Evolutionary conservation across 2,113 vertebrate species (phyloP).

Genomic region (Peromyscus californicus): DNA sequence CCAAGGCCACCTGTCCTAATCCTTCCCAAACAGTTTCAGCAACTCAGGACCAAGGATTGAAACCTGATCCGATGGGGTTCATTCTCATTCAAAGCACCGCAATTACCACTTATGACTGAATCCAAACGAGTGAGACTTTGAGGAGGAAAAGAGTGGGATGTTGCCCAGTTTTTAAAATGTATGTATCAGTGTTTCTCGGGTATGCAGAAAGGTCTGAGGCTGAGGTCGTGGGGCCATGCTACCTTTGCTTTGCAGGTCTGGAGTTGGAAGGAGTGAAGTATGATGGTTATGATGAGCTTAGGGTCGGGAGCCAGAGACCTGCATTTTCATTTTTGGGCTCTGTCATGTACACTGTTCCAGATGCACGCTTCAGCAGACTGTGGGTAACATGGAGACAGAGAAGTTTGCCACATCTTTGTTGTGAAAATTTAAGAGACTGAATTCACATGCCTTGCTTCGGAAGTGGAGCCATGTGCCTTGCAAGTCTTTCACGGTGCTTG

Average conservation of each 20-base stretch:
- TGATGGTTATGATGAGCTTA: not conserved
- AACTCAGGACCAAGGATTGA: not conserved
- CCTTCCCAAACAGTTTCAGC: not conserved
- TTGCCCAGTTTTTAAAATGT: not conserved
- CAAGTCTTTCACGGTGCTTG: not conserved
- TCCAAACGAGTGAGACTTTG: constrained; percentile 3
- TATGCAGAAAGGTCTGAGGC: not conserved
- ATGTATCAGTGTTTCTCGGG: not conserved
- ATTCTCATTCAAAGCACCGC: not conserved
- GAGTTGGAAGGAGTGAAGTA: too few species aligned
- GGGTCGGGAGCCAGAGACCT: not conserved
- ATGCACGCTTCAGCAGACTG: not conserved
- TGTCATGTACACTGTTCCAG: not conserved
- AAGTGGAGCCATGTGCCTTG: not conserved
- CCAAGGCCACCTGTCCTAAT: not conserved
- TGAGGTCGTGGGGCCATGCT: not conserved
- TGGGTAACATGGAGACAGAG: not conserved
- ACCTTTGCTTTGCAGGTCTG: not conserved
- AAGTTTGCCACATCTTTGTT: not conserved
- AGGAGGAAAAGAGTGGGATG: not conserved
- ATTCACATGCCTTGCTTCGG: not conserved
- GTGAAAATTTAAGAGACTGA: not conserved
- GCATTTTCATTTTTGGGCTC: not conserved
- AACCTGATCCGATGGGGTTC: not conserved
- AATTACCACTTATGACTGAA: not conserved